Base-by-base conservation (phyloP, 1,140 invertebrate genomes). In the Doryteuthis pealeii region DNA sequence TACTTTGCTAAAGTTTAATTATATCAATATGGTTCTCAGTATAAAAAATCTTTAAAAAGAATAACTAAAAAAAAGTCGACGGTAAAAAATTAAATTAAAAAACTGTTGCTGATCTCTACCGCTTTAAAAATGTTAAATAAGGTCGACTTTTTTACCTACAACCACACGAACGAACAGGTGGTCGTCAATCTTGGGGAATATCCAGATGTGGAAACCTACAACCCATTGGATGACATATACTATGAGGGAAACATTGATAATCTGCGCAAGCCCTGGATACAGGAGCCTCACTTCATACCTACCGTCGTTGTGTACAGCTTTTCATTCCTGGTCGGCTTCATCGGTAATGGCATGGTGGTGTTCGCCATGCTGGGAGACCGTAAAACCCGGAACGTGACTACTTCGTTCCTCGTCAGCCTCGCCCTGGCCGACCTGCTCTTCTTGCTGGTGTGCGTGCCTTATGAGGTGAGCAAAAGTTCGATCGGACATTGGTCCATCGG, bases 391-490 rank as follows among this genome's bases (percentile, higher is more conserved):
- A 95, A 93, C 85, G 94, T 96, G 6, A 97, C 95, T 0, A 96
- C 96, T 86, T 94, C 94, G 82, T 96, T 96, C 86, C 94, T 98
- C 79, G 93, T 96, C 15, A 97, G 96, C 85, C 88, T 97, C 78
- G 96, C 96, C 0, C 89, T 95, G 1, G 95, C 95, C 0, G 96
- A 98, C 86, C 92, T 98, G 70, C 90, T 97, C 81, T 96, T 98
- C 73, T 92, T 97, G 70, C 81, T 96, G 14, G 91, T 96, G 72
- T 97, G 96, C 85, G 89, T 96, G 68, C 95, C 95, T 0, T 92
- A 97, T 86, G 92, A 96, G 5, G 93, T 95, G 0, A 92, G 94
- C 76, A 95, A 93, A 0, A 95, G 94, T 93, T 95, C 96, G 81
- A 90, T 96, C 72, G 94, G 93, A 2, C 89, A 91, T 30, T 88